phyloP scores from a whole-genome alignment of 2,888 invertebrate species.

The Orthosia gracilis region DNA sequence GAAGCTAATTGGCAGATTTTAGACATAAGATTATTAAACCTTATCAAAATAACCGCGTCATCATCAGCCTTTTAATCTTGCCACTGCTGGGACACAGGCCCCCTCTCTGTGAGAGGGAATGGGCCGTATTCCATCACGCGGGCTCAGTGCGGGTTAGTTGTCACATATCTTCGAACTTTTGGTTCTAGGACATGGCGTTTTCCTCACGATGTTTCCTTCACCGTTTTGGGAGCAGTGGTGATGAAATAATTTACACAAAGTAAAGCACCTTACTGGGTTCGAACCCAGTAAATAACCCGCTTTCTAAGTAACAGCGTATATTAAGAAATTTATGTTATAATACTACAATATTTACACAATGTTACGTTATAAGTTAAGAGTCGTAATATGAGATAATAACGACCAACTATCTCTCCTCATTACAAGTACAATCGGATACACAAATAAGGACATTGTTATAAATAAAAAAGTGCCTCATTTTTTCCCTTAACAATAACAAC shows the following conservation, averaged over 20 bases:
- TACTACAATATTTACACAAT: background rate
- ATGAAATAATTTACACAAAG: too few relatives aligned
- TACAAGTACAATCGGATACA: slow-evolving; percentile 33
- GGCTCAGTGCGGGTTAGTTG: too few relatives aligned
- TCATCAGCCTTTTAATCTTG: background rate
- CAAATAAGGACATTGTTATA: slow-evolving; percentile 20
- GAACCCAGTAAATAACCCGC: too few relatives aligned
- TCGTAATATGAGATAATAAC: slow-evolving; percentile 28
- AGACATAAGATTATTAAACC: slow-evolving; percentile 4
- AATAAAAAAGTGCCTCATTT: slow-evolving; percentile 39
- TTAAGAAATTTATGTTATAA: background rate
- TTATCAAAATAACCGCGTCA: slow-evolving; percentile 13
- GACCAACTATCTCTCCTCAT: slow-evolving; percentile 23
- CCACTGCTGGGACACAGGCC: too few relatives aligned
- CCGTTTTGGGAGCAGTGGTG: too few relatives aligned
- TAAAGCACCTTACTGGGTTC: too few relatives aligned
- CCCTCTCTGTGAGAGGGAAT: too few relatives aligned
- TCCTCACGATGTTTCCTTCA: too few relatives aligned
- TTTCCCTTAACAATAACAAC: slow-evolving; percentile 40
- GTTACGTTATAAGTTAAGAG: slow-evolving; percentile 13
- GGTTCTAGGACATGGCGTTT: too few relatives aligned
- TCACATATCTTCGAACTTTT: too few relatives aligned
- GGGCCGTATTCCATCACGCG: too few relatives aligned
- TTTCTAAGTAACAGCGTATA: background rate
- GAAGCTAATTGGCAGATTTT: slow-evolving; percentile 17